Evolutionary conservation across 2,888 invertebrate species (phyloP).

Genomic region (Trachelus stipa): DNA sequence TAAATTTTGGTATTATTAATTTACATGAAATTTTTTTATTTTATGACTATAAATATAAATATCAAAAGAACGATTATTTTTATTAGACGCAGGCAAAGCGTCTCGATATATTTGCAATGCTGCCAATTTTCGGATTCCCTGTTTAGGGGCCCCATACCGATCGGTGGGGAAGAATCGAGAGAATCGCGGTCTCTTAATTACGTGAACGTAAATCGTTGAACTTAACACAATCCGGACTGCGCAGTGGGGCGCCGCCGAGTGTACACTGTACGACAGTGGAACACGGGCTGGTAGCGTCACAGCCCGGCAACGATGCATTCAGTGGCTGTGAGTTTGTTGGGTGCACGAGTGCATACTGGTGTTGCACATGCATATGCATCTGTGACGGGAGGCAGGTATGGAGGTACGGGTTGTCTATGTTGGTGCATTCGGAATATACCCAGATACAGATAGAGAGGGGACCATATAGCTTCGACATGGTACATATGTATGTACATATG

Average conservation of each 20-base stretch:
- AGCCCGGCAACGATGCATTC: slow-evolving; percentile 9
- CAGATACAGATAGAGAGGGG: not conserved
- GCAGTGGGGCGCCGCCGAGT: slow-evolving; percentile 3
- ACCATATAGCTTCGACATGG: not conserved
- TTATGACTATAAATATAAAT: not conserved
- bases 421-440: slow-evolving; percentile 2
- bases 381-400: not conserved
- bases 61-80: not conserved
- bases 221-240: slow-evolving; percentile 2
- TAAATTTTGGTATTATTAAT: not conserved
- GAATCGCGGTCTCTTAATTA: not conserved
- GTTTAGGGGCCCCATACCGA: not conserved
- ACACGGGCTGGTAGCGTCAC: not conserved
- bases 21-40: not conserved
- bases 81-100: not conserved
- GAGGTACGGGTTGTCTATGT: not conserved
- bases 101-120: not conserved
- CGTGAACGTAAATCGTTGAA: slow-evolving; percentile 8
- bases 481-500: not conserved
- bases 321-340: not conserved
- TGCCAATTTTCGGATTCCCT: not conserved
- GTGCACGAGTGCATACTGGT: not conserved
- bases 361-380: slow-evolving; percentile 1
- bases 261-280: not conserved
- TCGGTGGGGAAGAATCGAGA: not conserved